A percentile compares a stretch with the other conserved stretches of the same genome.
Evolutionary conservation across 2,888 invertebrate species (phyloP).

Genomic region (Netelia melanura): DNA sequence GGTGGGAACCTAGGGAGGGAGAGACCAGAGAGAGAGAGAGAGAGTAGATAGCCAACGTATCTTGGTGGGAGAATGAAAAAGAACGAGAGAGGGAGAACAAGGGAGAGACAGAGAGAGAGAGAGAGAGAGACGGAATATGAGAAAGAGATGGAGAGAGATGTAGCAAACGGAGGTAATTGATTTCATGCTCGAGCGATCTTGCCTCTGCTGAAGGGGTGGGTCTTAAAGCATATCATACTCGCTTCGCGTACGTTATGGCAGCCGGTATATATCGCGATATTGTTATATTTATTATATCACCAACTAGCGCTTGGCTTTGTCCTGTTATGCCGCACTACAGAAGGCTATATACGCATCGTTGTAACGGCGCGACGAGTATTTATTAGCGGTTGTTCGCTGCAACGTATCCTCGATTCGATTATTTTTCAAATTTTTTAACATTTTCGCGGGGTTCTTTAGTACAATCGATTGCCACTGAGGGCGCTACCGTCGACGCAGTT

Average conservation of each 20-base stretch:
- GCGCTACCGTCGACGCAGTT: no score
- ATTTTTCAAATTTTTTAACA: constrained; percentile 11
- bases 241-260: constrained; percentile 76
- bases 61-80: constrained; percentile 35
- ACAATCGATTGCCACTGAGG: no score
- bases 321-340: constrained; percentile 40
- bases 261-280: constrained; percentile 58
- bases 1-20: constrained; percentile 40
- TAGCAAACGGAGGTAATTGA: constrained; percentile 77
- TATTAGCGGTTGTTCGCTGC: constrained; percentile 20
- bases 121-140: constrained; percentile 53
- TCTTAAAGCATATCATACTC: constrained; percentile 72
- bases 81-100: constrained; percentile 24
- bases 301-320: constrained; percentile 40
- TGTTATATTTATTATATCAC: constrained; percentile 58
- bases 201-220: constrained; percentile 71
- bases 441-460: no score
- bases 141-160: constrained; percentile 63
- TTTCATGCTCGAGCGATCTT: constrained; percentile 80
- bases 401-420: constrained; percentile 15
- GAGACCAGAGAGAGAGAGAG: constrained; percentile 22
- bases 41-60: constrained; percentile 27
- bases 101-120: constrained; percentile 8
- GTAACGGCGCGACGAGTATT: constrained; percentile 36
- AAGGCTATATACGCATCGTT: constrained; percentile 27